Base-by-base conservation (phyloP, 2,888 invertebrate species). In the Ormyrus labotus region DNA sequence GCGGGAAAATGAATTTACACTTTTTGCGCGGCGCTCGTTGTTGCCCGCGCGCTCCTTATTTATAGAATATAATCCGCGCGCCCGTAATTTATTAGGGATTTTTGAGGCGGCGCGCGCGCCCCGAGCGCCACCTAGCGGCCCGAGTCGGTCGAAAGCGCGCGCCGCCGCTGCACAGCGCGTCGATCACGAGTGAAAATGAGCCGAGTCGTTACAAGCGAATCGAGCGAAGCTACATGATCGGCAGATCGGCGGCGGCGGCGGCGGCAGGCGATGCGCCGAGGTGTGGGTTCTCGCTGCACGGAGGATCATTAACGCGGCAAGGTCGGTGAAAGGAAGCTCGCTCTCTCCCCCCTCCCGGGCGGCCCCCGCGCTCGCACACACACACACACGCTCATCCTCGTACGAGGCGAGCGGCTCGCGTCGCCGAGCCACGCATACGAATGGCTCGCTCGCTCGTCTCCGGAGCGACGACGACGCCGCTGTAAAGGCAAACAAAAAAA, bases 241-340 rank as follows among this genome's bases (percentile, higher is more conserved):
- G 77, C 75, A 75, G 76, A 74, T 82, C 83, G 82, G 63, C 83
- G 78, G 19, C 82, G 70, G 19, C 82, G 70, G 4, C 34, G 34
- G 34, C 34, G 34, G 34, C 34, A 34, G 34, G 34, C n/a, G 50
- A 53, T 70, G 53, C 80, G 83, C 80, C 81, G 84, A 86, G 83
- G 83, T 83, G 83, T 84, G 83, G 68, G 61, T 48, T 60, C 68
- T 48, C 82, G 82, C 84, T 84, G 77, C 82, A 76, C 82, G 83
- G 83, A 72, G 55, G 83, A 87, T 87, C 85, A 86, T 87, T 86
- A 88, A 87, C 68, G 57, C 57, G 60, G 63, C 69, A 77, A 77
- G 76, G 87, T 86, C 86, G 85, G 87, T 87, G 88, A 88, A 88
- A 88, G 88, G 88, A 88, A 86, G 83, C 83, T 84, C 83, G 74